Evolutionary conservation across 2,888 invertebrate species (phyloP).

Genomic region (Trichogramma dendrolimi): DNA sequence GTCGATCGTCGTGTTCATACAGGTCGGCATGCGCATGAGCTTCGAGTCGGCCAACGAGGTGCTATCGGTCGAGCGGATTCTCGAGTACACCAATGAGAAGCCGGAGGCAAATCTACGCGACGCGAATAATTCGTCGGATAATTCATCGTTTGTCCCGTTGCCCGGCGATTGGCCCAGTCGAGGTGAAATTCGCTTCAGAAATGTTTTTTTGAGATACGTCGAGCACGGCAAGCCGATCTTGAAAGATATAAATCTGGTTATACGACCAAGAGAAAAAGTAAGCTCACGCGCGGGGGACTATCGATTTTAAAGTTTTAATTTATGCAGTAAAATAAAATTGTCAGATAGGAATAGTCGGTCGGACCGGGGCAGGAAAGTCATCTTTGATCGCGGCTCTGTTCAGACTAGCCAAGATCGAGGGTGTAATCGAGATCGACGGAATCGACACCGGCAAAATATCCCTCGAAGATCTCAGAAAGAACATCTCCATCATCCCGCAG

Average conservation of each 20-base stretch:
- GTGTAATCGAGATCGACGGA: constrained; percentile 72
- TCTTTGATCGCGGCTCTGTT: constrained; percentile 79
- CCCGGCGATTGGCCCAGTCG: constrained; percentile 61
- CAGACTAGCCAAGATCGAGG: constrained; percentile 71
- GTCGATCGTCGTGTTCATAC: constrained; percentile 55
- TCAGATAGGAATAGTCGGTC: constrained; percentile 72
- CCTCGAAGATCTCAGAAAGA: constrained; percentile 70
- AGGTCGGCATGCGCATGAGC: constrained; percentile 80
- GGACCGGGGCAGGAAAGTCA: constrained; percentile 83
- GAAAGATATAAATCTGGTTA: constrained; percentile 65
- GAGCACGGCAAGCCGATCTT: constrained; percentile 68
- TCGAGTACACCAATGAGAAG: constrained; percentile 73
- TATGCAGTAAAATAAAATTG: too few relatives aligned
- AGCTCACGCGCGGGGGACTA: too few relatives aligned
- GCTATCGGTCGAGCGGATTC: constrained; percentile 77
- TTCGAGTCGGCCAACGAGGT: constrained; percentile 76
- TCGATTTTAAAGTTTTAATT: too few relatives aligned
- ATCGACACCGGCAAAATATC: constrained; percentile 66
- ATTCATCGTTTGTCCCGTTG: too few relatives aligned
- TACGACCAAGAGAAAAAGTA: constrained; percentile 65
- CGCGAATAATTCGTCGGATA: too few relatives aligned
- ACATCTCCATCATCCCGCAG: constrained; percentile 88
- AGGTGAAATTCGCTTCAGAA: constrained; percentile 62
- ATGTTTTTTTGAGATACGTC: constrained; percentile 64
- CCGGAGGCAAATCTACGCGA: constrained; percentile 52